Conservation (phyloP, 2,797 vertebrate genomes). For the Dendrocincla fuliginosa region DNA sequence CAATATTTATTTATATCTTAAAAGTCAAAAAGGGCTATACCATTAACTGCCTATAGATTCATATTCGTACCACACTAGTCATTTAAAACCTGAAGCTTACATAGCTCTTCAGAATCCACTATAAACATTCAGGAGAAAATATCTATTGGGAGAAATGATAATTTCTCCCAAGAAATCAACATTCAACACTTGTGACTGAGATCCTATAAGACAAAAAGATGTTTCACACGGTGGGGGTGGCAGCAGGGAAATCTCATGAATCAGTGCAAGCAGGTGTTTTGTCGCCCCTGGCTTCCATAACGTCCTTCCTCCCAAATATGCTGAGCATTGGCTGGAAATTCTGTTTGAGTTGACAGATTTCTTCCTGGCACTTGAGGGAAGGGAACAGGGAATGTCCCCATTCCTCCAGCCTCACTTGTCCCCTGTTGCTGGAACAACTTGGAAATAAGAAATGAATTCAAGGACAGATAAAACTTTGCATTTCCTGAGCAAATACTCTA, state of each 20-base stretch:
- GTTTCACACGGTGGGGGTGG: background rate
- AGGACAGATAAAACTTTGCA: background rate
- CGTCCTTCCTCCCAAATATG: background rate
- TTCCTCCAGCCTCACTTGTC: background rate
- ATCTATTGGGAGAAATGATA: background rate
- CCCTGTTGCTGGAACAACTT: background rate
- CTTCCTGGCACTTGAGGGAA: background rate
- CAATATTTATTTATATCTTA: background rate
- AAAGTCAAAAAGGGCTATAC: background rate
- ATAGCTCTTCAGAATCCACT: background rate
- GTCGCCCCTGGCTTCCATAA: background rate
- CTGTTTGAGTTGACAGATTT: background rate
- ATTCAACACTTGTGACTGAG: background rate
- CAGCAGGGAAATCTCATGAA: background rate
- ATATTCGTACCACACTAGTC: background rate
- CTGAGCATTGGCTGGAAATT: background rate
- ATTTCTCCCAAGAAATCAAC: background rate
- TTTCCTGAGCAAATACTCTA: background rate
- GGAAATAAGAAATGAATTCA: background rate
- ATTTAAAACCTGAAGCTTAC: background rate
- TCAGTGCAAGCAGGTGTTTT: background rate
- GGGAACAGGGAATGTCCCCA: background rate
- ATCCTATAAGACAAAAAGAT: background rate
- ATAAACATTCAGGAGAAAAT: background rate
- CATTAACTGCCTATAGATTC: background rate